A percentile compares a stretch with the other conserved stretches of the same genome.
Evolutionary conservation across 2,113 vertebrate genomes (phyloP).

Genomic region (Mormoops blainvillei): DNA sequence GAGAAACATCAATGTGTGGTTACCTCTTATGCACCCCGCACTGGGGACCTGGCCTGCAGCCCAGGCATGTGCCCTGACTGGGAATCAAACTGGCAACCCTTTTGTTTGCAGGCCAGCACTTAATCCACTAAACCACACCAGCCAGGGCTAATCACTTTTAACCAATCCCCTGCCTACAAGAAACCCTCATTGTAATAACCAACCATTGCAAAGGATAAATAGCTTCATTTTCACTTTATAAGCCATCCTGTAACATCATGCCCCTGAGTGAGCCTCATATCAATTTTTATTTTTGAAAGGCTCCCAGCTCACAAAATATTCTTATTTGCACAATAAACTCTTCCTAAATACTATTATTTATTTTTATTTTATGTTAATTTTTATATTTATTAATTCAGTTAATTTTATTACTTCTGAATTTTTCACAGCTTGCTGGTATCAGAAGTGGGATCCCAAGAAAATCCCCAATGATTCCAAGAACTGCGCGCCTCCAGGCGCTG

Average conservation of each 20-base stretch:
- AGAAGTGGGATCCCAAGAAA: background rate
- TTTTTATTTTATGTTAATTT: background rate
- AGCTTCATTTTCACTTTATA: background rate
- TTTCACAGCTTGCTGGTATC: background rate
- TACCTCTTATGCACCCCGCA: too few species aligned
- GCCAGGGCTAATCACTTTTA: background rate
- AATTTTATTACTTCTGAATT: background rate
- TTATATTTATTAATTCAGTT: background rate
- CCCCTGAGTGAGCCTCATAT: too few species aligned
- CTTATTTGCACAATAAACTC: background rate
- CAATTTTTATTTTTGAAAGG: background rate
- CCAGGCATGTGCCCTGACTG: too few species aligned
- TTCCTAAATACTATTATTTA: background rate
- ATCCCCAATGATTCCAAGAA: background rate
- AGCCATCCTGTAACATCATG: background rate
- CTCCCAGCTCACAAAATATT: background rate
- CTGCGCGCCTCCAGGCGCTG: background rate
- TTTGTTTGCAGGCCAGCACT: too few species aligned
- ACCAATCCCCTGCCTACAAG: background rate
- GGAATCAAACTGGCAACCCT: too few species aligned
- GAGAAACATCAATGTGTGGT: too few species aligned
- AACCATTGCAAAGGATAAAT: background rate
- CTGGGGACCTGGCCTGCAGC: too few species aligned
- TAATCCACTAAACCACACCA: too few species aligned
- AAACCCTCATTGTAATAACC: background rate